phyloP scores from a whole-genome alignment of 2,888 invertebrate genomes.

The Phoronis australis region DNA sequence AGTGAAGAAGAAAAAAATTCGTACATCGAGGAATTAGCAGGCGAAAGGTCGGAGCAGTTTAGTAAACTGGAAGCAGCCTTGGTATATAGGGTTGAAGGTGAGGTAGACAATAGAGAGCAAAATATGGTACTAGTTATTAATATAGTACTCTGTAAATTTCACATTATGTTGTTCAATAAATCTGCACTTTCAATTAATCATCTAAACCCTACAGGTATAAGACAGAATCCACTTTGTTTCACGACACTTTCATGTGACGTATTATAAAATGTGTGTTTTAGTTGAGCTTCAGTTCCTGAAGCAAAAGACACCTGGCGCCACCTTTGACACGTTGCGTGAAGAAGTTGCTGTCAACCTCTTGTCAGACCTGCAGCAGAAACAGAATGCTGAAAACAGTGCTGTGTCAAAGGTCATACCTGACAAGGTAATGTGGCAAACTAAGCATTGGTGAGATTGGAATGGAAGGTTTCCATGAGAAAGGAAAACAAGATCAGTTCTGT shows the following conservation, averaged over 20 bases:
- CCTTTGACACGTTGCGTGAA: constrained; percentile 19
- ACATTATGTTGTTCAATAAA: too few species aligned
- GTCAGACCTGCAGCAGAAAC: constrained; percentile 38
- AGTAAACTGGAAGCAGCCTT: constrained; percentile 23
- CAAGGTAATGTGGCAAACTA: too few species aligned
- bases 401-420: constrained; percentile 4
- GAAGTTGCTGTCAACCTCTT: constrained; percentile 29
- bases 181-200: too few species aligned
- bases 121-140: too few species aligned
- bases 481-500: too few species aligned
- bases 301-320: constrained; percentile 10
- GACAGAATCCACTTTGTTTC: too few species aligned
- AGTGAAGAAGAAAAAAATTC: constrained; percentile 15
- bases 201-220: too few species aligned
- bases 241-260: neutral
- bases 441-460: too few species aligned
- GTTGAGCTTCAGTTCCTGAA: constrained; percentile 22
- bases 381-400: constrained; percentile 23
- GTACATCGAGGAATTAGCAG: constrained; percentile 20
- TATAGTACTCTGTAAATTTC: too few species aligned
- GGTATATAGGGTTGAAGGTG: constrained; percentile 25
- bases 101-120: too few species aligned
- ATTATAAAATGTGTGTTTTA: constrained; percentile 6
- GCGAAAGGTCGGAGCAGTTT: constrained; percentile 21
- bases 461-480: too few species aligned